A percentile compares a stretch with the other conserved stretches of the same genome.
Conservation (phyloP, 2,113 vertebrate species). For the Chaetodon trifascialis region DNA sequence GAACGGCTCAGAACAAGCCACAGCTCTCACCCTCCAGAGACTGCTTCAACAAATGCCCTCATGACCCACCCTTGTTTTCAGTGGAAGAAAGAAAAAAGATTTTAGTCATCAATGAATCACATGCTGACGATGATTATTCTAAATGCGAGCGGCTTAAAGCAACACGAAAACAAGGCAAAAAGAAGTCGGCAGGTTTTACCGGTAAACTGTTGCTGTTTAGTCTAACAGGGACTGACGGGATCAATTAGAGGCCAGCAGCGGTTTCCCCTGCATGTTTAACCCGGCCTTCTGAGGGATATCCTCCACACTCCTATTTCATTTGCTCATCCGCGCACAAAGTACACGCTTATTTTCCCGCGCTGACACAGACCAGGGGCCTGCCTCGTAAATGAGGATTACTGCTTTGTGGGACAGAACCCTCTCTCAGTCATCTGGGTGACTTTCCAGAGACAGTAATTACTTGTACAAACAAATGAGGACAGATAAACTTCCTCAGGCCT, state of each 20-base stretch:
- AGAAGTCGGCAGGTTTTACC: slow-evolving; percentile 28
- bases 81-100: neutral
- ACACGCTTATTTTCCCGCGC: neutral
- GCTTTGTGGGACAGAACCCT: neutral
- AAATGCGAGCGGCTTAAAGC: neutral
- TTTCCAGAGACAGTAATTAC: slow-evolving; percentile 37
- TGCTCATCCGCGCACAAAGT: slow-evolving; percentile 10
- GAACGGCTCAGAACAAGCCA: slow-evolving; percentile 17
- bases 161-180: neutral
- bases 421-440: slow-evolving; percentile 16
- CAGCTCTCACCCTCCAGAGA: neutral
- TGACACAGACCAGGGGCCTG: neutral
- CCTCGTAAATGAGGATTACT: slow-evolving; percentile 13
- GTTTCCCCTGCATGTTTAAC: slow-evolving; percentile 15
- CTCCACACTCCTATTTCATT: slow-evolving; percentile 44
- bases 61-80: slow-evolving; percentile 6
- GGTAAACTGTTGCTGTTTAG: slow-evolving; percentile 54
- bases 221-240: slow-evolving; percentile 59
- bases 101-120: slow-evolving; percentile 35
- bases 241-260: slow-evolving; percentile 56
- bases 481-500: slow-evolving; percentile 28
- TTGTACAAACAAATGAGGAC: slow-evolving; percentile 45
- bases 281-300: slow-evolving; percentile 10
- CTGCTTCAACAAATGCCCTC: neutral
- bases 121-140: neutral